Percentiles rank a stretch among this genome's conserved stretches.
Conservation (phyloP, 2,888 invertebrate species). For the Leptinotarsa haldemani region DNA sequence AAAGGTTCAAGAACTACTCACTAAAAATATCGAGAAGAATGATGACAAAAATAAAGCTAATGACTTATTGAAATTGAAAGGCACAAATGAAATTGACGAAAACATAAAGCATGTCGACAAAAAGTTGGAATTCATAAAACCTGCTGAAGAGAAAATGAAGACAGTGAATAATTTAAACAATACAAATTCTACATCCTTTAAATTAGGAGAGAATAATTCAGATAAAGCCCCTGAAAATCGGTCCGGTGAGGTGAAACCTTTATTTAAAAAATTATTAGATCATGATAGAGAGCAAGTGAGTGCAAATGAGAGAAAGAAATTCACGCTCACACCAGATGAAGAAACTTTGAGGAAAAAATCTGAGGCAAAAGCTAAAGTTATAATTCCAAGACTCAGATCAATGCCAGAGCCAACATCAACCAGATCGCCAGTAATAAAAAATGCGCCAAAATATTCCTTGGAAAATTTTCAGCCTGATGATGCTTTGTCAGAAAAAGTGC, state of each 20-base stretch:
- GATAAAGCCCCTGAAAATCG: not conserved
- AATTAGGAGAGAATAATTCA: not conserved
- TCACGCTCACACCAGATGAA: not conserved
- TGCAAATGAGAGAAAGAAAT: not conserved
- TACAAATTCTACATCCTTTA: not conserved
- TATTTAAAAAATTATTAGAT: conserved; percentile 1
- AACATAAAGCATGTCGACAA: not conserved
- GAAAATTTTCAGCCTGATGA: not conserved
- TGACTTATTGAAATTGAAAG: not conserved
- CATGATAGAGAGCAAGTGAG: conserved; percentile 1
- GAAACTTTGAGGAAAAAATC: not conserved
- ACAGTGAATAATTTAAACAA: not conserved
- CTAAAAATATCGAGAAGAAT: too few relatives aligned
- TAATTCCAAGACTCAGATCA: not conserved
- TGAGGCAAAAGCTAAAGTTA: not conserved
- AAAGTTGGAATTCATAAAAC: not conserved
- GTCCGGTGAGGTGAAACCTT: not conserved
- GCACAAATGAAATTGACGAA: not conserved
- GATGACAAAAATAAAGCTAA: not conserved
- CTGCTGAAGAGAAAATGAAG: too few relatives aligned
- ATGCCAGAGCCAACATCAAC: not conserved
- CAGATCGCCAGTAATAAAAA: not conserved
- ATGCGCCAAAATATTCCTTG: conserved; percentile 14
- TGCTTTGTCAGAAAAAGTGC: not conserved
- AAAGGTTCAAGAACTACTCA: not conserved